These are phyloP conservation scores for Eurosta solidaginis DNA, from an alignment of 1,140 invertebrate species.

Conservation along the genomic window DNA sequence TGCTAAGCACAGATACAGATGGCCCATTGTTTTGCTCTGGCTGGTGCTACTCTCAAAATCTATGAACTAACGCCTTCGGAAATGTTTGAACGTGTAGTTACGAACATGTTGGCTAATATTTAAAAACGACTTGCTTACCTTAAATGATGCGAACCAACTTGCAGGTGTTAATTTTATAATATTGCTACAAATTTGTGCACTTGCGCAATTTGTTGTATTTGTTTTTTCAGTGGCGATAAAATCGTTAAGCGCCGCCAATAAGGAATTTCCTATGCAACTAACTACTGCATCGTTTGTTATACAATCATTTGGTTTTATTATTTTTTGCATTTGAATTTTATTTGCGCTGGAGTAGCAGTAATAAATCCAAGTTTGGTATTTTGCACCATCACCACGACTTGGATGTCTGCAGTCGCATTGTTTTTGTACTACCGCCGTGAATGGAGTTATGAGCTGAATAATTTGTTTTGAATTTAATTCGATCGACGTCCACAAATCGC, in stretches of 20 bases:
- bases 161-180: conserved; percentile 21
- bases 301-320: not conserved
- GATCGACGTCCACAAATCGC: not conserved
- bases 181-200: conserved; percentile 3
- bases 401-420: not conserved
- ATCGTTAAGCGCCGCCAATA: not conserved
- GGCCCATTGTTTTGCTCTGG: not conserved
- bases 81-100: too few relatives aligned
- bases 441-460: not conserved
- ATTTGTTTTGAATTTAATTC: not conserved
- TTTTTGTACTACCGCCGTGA: too few relatives aligned
- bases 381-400: not conserved
- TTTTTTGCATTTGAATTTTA: not conserved
- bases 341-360: not conserved
- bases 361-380: not conserved
- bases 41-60: too few relatives aligned
- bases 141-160: conserved; percentile 7
- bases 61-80: too few relatives aligned
- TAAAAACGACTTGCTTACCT: not conserved
- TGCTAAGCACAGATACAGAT: not conserved
- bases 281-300: not conserved
- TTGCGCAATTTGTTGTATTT: not conserved
- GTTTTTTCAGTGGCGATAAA: not conserved
- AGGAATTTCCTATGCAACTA: not conserved
- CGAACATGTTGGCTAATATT: not conserved